Base-by-base conservation (phyloP, 2,888 invertebrate genomes). In the Tetragonula carbonaria region DNA sequence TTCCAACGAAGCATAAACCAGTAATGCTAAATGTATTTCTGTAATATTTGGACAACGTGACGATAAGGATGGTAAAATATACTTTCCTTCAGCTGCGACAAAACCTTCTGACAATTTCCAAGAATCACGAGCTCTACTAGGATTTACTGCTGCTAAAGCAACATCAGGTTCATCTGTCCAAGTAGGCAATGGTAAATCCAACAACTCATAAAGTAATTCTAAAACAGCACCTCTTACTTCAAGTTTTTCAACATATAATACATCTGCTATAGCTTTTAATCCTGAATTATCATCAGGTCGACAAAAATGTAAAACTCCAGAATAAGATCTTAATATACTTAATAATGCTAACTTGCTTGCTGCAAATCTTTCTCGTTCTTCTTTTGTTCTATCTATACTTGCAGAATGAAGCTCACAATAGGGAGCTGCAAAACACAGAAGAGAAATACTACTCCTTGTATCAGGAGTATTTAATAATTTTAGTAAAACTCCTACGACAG, bases 21-120 rank as follows among this genome's bases (percentile, higher is more conserved):
- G 95, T 72, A 99, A 95, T 11, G 99, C 97, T 93, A 98, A 96
- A 95, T 99, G 99, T 94, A 98, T 97, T 94, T 99, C 98, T 84
- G 97, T 97, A 88, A 99, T 96, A 95, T 98, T 99, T 21, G 98
- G 97, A 84, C 98, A 97, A 85, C 96, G 97, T 88, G 97, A 97
- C 74, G 98, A 97, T 85, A 98, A 95, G 93, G 98, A 97, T 85
- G 99, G 98, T 94, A 99, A 95, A 90, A 99, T 96, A 77, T 96
- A 96, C 81, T 96, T 96, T 70, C 98, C 99, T 95, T 99, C 99
- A 80, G 98, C 97, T 21, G 98, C 98, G n/a, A 99, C 97, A 94
- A 99, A 99, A 57, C 98, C 99, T 94, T 99, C 98, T 90, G 97
- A 97, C 50, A 99, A 95, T 90, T 97, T 96, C 98, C 99, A 99